phyloP scores from a whole-genome alignment of 2,113 vertebrate species.

The Pelmatolapia mariae region DNA sequence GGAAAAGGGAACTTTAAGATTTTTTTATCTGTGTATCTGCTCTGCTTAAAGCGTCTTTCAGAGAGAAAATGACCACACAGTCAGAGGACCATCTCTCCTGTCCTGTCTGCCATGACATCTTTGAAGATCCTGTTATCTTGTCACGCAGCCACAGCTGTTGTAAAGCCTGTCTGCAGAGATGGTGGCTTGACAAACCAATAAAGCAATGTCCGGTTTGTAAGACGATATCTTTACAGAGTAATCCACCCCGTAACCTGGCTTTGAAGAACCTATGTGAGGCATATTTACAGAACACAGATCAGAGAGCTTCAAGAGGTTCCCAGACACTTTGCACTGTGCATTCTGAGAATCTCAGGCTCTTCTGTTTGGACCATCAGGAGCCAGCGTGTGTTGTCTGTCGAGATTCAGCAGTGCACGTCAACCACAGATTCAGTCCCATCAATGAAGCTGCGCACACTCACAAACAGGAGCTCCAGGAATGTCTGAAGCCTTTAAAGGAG shows the following conservation, averaged over 20 bases:
- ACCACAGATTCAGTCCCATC: neutral
- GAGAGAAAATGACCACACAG: neutral
- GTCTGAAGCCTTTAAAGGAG: neutral
- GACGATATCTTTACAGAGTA: accelerated
- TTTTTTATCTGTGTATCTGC: neutral
- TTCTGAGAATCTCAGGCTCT: neutral
- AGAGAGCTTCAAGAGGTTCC: neutral
- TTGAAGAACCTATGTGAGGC: neutral
- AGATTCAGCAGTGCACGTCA: neutral
- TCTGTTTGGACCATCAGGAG: neutral
- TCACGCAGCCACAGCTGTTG: slow-evolving; percentile 16
- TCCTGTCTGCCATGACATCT: neutral
- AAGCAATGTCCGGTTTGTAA: neutral
- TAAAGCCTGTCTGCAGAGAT: neutral
- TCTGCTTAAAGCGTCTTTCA: neutral
- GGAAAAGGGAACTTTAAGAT: neutral
- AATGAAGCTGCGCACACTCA: neutral
- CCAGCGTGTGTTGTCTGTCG: neutral
- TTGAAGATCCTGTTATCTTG: neutral
- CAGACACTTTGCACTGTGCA: neutral
- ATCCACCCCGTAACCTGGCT: neutral
- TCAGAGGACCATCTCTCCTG: neutral
- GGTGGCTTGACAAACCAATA: neutral
- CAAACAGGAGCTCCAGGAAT: neutral
- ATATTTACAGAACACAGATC: neutral